Conservation (phyloP, 2,113 vertebrate species). For the Protobothrops mucrosquamatus region DNA sequence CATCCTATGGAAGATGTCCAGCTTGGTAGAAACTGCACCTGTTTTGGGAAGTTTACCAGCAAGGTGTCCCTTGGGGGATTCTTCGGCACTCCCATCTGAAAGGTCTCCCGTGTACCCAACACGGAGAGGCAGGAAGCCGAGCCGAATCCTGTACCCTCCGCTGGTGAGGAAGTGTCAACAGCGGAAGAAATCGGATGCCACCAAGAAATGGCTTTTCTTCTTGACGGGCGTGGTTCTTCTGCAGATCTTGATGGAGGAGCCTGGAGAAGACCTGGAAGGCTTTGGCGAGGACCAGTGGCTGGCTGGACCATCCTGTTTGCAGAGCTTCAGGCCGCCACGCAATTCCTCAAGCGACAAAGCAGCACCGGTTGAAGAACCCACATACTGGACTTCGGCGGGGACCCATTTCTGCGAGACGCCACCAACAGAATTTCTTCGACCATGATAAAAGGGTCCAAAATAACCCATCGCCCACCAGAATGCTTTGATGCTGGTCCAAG, state of each 20-base stretch:
- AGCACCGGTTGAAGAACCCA: background rate
- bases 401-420: background rate
- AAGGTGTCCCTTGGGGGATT: background rate
- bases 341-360: background rate
- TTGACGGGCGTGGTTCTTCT: conserved; percentile 10
- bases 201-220: conserved; percentile 33
- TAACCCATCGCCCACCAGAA: background rate
- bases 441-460: background rate
- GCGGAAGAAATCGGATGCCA: background rate
- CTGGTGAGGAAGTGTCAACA: background rate
- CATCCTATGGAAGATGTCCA: background rate
- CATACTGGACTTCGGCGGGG: background rate
- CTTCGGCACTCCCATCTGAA: background rate
- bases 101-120: background rate
- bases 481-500: background rate
- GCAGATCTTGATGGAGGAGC: conserved; percentile 34
- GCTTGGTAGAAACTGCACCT: background rate
- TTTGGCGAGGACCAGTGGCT: background rate
- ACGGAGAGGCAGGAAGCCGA: conserved; percentile 17
- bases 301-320: background rate
- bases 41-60: background rate
- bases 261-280: background rate
- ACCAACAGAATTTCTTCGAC: too few relatives aligned
- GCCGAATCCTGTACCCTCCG: conserved; percentile 30
- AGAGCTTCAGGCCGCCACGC: background rate